Evolutionary conservation across 2,113 vertebrate genomes (phyloP), one percentile per base, ranked within the genome.

Genomic region (Dasyornis broadbenti): DNA sequence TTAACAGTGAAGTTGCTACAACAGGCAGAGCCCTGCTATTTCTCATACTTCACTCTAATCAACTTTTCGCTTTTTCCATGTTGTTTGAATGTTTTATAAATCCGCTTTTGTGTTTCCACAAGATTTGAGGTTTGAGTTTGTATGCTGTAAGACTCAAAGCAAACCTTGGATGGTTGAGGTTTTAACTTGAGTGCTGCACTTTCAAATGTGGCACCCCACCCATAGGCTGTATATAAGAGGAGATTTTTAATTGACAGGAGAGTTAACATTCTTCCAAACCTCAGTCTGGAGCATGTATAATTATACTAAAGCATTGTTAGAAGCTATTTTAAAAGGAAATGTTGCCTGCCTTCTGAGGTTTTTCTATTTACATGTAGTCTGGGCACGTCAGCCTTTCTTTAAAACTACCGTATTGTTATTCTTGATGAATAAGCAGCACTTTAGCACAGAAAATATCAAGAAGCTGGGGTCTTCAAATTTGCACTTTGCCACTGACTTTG

Each of bases 241-340:
- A 84, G 22, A 28, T 45, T 92, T 94, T 61, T 86, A 90, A 86
- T 59, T 80, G 66, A 73, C 61, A 63, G 71, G 52, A 80, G 49
- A 90, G 44, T 73, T 93, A 92, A 57, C 59, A 63, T 85, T 90
- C 50, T 93, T 76, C 71, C 85, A 88, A 59, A 92, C 90, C 72
- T 89, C 82, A 56, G 64, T 78, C 71, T 92, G 53, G 40, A 92
- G 33, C 52, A 81, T 13, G 37, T 90, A 7, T 94, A 86, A 94
- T 97, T 96, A 96, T 37, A 10, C 59, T 37, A 64, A 85, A 49
- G 73, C 85, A 85, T 66, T 82, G 82, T 91, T 73, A 90, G 68
- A 61, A 90, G 56, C 50, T 81, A 30, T 92, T 95, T 94, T 90
- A 52, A 52, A 93, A 83, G 63, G 71, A 82, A 94, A 66, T 15